Percentiles rank a stretch among this genome's conserved stretches.
Conservation (phyloP, 2,797 vertebrate genomes). For the Diplodus puntazzo region DNA sequence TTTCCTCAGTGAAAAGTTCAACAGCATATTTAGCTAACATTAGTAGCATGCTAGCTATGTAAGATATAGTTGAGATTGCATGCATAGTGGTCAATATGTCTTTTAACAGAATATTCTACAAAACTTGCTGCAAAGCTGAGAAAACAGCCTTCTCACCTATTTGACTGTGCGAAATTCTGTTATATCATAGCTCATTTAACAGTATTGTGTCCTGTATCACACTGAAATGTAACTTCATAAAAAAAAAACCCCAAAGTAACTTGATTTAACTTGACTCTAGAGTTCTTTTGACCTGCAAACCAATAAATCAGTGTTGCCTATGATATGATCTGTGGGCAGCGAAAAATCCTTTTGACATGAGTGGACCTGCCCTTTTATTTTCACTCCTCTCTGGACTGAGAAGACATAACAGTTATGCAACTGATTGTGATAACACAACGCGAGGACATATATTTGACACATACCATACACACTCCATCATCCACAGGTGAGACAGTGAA, state of each 20-base stretch:
- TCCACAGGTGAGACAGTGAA: slow-evolving; percentile 12
- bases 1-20: too few species aligned
- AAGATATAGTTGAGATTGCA: too few species aligned
- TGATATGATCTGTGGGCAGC: background rate
- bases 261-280: background rate
- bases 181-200: too few species aligned
- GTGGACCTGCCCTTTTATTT: background rate
- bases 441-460: background rate
- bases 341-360: background rate
- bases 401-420: slow-evolving; percentile 1
- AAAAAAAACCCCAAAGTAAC: background rate
- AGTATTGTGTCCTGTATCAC: too few species aligned
- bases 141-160: too few species aligned
- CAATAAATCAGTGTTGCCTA: background rate
- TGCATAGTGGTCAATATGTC: too few species aligned
- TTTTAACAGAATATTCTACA: too few species aligned
- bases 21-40: too few species aligned
- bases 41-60: too few species aligned
- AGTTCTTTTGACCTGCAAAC: background rate
- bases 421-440: too few species aligned
- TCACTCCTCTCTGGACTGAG: background rate
- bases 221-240: background rate
- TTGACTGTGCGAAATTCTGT: too few species aligned
- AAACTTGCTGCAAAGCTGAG: too few species aligned
- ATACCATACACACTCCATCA: background rate